Conservation (phyloP, 2,113 vertebrate genomes). For the Uria aalge region DNA sequence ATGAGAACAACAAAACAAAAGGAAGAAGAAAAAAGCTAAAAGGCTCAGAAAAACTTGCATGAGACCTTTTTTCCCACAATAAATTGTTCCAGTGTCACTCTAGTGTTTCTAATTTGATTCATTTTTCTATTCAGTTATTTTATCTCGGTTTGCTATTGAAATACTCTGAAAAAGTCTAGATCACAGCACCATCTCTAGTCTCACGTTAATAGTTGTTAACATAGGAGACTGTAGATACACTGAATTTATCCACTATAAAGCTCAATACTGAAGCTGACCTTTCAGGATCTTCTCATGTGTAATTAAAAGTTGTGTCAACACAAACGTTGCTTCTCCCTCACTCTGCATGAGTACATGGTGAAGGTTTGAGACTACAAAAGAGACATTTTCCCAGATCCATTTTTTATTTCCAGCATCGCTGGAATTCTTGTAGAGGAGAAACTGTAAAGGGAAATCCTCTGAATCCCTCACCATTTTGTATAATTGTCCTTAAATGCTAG, state of each 20-base stretch:
- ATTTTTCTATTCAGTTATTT: not conserved
- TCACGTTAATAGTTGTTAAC: not conserved
- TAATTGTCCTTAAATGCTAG: not conserved
- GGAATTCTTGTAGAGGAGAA: not conserved
- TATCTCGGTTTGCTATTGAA: not conserved
- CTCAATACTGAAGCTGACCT: not conserved
- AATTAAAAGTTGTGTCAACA: not conserved
- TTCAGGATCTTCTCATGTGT: not conserved
- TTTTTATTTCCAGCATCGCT: not conserved
- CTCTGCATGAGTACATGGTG: not conserved
- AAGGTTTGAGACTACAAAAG: not conserved
- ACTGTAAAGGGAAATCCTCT: not conserved
- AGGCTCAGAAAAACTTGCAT: not conserved
- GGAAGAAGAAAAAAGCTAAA: not conserved
- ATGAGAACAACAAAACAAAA: not conserved
- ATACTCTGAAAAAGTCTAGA: not conserved
- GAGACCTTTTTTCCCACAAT: not conserved
- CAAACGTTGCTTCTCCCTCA: not conserved
- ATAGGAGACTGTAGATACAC: not conserved
- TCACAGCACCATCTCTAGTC: not conserved
- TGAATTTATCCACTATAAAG: not conserved
- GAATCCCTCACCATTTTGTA: not conserved
- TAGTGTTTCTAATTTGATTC: not conserved
- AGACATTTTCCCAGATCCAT: accelerated
- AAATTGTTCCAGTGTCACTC: not conserved